phyloP scores from a whole-genome alignment of 2,888 invertebrate species.

The Lottia scabra region DNA sequence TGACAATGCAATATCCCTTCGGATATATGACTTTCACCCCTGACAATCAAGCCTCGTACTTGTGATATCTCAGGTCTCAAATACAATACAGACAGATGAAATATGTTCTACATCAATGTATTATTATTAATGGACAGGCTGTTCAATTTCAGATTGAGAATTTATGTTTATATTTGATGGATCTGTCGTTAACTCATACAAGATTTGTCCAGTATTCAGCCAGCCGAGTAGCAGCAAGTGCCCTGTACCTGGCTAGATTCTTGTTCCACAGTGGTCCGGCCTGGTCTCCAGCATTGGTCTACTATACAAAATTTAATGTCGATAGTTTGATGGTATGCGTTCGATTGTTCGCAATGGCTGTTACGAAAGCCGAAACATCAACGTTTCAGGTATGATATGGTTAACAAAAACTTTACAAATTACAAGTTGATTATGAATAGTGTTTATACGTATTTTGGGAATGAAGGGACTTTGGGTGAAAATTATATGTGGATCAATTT shows the following conservation, averaged over 20 bases:
- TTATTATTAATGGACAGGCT: too few relatives aligned
- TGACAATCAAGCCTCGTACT: too few relatives aligned
- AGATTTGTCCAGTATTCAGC: slow-evolving; percentile 42
- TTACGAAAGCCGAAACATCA: slow-evolving; percentile 33
- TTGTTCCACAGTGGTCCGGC: slow-evolving; percentile 22
- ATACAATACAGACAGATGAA: too few relatives aligned
- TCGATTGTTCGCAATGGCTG: slow-evolving; percentile 33
- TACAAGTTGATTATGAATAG: too few relatives aligned
- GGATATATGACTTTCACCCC: too few relatives aligned
- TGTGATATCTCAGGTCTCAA: too few relatives aligned
- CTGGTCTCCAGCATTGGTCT: slow-evolving; percentile 46
- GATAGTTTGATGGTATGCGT: slow-evolving; percentile 39
- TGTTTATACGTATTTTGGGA: too few relatives aligned
- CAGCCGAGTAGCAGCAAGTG: slow-evolving; percentile 50
- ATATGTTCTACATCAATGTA: too few relatives aligned
- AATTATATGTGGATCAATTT: too few relatives aligned
- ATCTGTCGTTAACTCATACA: slow-evolving; percentile 44
- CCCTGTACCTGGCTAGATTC: slow-evolving; percentile 48
- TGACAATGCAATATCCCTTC: too few relatives aligned
- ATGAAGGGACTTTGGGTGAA: too few relatives aligned
- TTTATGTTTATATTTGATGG: slow-evolving; percentile 49
- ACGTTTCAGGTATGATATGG: slow-evolving; percentile 37
- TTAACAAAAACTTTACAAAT: too few relatives aligned
- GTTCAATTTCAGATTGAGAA: slow-evolving; percentile 30
- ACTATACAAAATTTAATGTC: slow-evolving; percentile 51